Base-by-base conservation (phyloP, 2,888 invertebrate genomes). In the Mylabris sibirica region DNA sequence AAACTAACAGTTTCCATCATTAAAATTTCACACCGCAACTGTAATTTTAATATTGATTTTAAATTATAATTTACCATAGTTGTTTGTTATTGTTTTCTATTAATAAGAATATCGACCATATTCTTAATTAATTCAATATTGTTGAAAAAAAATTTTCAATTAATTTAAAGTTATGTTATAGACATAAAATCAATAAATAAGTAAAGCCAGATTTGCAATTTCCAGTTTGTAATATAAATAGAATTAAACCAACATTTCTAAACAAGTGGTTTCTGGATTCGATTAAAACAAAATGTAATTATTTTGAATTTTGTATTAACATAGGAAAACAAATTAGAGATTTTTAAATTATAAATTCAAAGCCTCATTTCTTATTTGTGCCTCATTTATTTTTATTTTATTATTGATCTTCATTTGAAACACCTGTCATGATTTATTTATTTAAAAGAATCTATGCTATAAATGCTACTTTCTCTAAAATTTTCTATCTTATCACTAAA, bases 101-200 rank as follows among this genome's bases (percentile, higher is more conserved):
- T 30, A 30, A 30, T 30, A 3, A 8, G 38, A 38, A 14, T 38
- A 6, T 14, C 6, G 12, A 20, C 49, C 26, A 30, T 17, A 49
- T 17, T 53, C 53, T 53, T 53, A 12, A 53, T 53, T 53, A 22
- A 53, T 53, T 53, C 4, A 44, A 17, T 44, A 44, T 17, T 3
- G n/a, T n/a, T n/a, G 14, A 38, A 4, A 65, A 70, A 67, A 67
- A 67, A 62, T 66, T 69, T 64, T 63, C n/a, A 17, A 67, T 62
- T 70, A 67, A 57, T 26, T 57, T 57, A 57, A 57, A 57, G 6
- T 64, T 59, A 44, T 69, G 70, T 64, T 53, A 59, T 59, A 62
- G 70, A 67, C 70, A 67, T 60, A 70, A 67, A 70, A 70, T 70
- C 70, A 65, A 70, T 70, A 41, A 57, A 22, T 30, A 8, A 6